Evolutionary conservation across 30 jellyfish, hydroid and myxozoan genomes (phyloP).

Genomic region (Haliclystus octoradiatus): DNA sequence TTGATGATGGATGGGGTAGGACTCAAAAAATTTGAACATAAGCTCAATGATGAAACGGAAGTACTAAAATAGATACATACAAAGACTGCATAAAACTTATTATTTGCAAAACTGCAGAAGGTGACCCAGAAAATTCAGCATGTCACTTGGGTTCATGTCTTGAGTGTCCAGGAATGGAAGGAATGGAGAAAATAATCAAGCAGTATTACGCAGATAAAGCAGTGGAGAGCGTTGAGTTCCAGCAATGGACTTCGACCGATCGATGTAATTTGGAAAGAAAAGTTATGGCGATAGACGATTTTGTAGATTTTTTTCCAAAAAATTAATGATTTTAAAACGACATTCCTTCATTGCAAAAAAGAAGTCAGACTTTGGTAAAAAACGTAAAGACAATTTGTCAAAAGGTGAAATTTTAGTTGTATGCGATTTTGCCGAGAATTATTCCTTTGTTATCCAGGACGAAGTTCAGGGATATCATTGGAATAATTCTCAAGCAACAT

Average conservation of each 20-base stretch:
- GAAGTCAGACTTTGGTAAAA: constrained; percentile 4
- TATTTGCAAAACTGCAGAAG: neutral
- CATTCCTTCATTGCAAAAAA: constrained; percentile 17
- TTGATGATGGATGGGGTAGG: constrained; percentile 25
- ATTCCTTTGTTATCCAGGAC: constrained; percentile 20
- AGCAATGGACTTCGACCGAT: constrained; percentile 14
- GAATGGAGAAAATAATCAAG: neutral
- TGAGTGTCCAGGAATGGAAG: constrained; percentile 4
- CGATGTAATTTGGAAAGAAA: constrained; percentile 4
- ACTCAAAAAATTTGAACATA: neutral
- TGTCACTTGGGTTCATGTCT: constrained; percentile 3
- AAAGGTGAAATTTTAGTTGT: too few relatives aligned
- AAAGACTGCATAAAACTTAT: neutral
- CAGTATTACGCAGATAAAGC: constrained; percentile 2
- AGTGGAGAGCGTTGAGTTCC: too few relatives aligned
- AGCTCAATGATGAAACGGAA: neutral
- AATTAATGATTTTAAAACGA: constrained; percentile 5
- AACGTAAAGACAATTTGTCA: constrained; percentile 6
- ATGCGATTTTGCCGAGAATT: constrained; percentile 38
- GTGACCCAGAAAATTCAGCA: too few relatives aligned
- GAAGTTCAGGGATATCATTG: constrained; percentile 45
- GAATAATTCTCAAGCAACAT: constrained; percentile 39
- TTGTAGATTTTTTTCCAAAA: neutral
- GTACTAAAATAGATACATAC: neutral
- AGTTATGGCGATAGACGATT: constrained; percentile 6